A percentile compares a stretch with the other conserved stretches of the same genome.
These are phyloP conservation scores for Halictus ligatus DNA, from an alignment of 2,888 invertebrate genomes.

Conservation along the genomic window DNA sequence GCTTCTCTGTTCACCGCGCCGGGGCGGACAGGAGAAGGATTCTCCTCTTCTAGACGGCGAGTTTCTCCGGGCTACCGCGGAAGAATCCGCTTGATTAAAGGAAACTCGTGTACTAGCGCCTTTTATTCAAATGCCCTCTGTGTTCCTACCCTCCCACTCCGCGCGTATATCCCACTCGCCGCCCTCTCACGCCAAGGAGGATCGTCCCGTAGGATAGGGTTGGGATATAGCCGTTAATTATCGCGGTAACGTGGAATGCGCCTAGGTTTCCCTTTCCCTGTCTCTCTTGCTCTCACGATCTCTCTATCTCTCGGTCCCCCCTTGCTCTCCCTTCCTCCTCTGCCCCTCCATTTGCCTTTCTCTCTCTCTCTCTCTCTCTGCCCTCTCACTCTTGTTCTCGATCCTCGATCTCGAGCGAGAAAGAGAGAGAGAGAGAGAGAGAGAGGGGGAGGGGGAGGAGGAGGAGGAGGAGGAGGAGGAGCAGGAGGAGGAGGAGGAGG, in stretches of 20 bases:
- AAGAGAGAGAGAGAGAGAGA: slow-evolving; percentile 13
- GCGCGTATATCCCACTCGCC: background rate
- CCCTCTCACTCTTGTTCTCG: slow-evolving; percentile 21
- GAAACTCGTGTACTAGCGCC: slow-evolving; percentile 75
- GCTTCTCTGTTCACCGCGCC: background rate
- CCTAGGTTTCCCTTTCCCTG: slow-evolving; percentile 66
- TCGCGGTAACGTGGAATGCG: slow-evolving; percentile 78
- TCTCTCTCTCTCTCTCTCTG: background rate
- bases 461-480: slow-evolving; percentile 70
- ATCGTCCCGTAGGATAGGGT: slow-evolving; percentile 69
- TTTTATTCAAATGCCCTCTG: slow-evolving; percentile 70
- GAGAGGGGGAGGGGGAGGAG: slow-evolving; percentile 67
- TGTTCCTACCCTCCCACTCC: background rate
- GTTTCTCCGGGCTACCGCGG: slow-evolving; percentile 65
- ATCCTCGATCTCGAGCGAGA: slow-evolving; percentile 11
- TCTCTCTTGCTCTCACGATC: slow-evolving; percentile 37
- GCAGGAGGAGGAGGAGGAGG: no score
- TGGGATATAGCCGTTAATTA: slow-evolving; percentile 78
- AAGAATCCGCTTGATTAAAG: slow-evolving; percentile 73
- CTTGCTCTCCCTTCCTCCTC: slow-evolving; percentile 22
- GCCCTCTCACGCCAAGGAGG: slow-evolving; percentile 26
- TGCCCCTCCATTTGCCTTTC: background rate
- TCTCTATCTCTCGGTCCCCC: slow-evolving; percentile 15
- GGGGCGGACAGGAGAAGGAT: slow-evolving; percentile 36
- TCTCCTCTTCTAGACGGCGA: slow-evolving; percentile 64